These are phyloP conservation scores for Nebria ingens DNA, from an alignment of 1,140 invertebrate genomes.

Conservation along the genomic window DNA sequence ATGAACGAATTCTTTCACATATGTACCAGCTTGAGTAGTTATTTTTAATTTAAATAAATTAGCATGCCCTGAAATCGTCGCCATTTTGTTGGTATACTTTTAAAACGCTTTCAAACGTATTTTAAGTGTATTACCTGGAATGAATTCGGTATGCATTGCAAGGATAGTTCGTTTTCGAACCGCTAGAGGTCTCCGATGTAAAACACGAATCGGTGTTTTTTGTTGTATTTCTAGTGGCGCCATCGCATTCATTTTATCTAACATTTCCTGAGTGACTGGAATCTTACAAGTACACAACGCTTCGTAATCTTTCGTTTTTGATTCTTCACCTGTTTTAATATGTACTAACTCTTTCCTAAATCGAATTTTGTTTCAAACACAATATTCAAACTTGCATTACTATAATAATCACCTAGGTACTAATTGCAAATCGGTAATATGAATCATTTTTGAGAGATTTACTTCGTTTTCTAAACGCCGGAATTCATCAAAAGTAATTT, in stretches of 20 bases:
- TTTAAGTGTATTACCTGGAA: constrained; percentile 29
- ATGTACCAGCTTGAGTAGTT: constrained; percentile 86
- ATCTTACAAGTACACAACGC: constrained; percentile 57
- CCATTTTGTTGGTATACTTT: constrained; percentile 4
- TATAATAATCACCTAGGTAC: constrained; percentile 44
- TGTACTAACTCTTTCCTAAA: constrained; percentile 53
- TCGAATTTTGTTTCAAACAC: background rate
- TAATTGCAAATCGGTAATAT: constrained; percentile 54
- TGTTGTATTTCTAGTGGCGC: constrained; percentile 49
- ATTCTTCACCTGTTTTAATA: constrained; percentile 78
- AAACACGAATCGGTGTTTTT: constrained; percentile 73
- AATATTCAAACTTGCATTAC: no score
- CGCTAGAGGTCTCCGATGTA: constrained; percentile 68
- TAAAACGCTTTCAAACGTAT: constrained; percentile 3
- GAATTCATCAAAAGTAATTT: constrained; percentile 42
- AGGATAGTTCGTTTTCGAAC: constrained; percentile 52
- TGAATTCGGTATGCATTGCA: constrained; percentile 40
- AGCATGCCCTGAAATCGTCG: constrained; percentile 32
- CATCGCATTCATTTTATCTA: constrained; percentile 44
- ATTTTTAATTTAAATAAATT: constrained; percentile 57
- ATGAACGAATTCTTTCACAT: constrained; percentile 95
- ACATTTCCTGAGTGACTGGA: constrained; percentile 38
- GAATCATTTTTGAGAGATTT: constrained; percentile 47
- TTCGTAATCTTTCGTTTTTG: constrained; percentile 74
- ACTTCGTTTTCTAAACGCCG: constrained; percentile 45